These are phyloP conservation scores for Falco concolor DNA, from an alignment of 2,797 vertebrate species.

Conservation along the genomic window DNA sequence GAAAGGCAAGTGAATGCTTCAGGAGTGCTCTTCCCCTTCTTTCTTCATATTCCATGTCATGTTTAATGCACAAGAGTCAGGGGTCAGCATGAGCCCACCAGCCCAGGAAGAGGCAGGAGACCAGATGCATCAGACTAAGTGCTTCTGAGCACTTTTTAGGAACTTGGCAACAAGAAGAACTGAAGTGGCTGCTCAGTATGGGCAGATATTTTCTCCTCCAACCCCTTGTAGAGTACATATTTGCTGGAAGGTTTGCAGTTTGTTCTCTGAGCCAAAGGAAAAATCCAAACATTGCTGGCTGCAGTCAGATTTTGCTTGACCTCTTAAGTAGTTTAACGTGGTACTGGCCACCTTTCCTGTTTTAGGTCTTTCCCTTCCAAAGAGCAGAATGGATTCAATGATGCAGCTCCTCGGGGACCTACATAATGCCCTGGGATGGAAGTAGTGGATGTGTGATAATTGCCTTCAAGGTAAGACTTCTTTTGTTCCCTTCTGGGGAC, in stretches of 20 bases:
- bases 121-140: neutral
- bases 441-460: neutral
- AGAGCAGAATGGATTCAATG: neutral
- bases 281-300: slow-evolving; percentile 50
- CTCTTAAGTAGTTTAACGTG: slow-evolving; percentile 57
- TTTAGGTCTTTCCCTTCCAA: slow-evolving; percentile 27
- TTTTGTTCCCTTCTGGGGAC: neutral
- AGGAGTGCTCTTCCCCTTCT: neutral
- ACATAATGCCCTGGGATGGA: neutral
- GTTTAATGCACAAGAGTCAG: neutral
- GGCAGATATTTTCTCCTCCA: slow-evolving; percentile 42
- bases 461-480: neutral
- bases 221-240: slow-evolving; percentile 33
- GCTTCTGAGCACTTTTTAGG: slow-evolving; percentile 18
- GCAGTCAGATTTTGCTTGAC: slow-evolving; percentile 26
- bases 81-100: neutral
- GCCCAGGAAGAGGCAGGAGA: neutral
- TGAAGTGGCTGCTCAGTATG: neutral
- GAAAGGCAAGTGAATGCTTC: neutral
- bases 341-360: slow-evolving; percentile 37
- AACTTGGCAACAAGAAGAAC: neutral
- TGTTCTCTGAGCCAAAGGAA: slow-evolving; percentile 49
- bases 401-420: neutral
- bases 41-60: neutral
- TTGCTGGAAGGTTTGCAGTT: slow-evolving; percentile 37